Base-by-base conservation (phyloP, 1,140 invertebrate species). In the Bathynomus jamesi region DNA sequence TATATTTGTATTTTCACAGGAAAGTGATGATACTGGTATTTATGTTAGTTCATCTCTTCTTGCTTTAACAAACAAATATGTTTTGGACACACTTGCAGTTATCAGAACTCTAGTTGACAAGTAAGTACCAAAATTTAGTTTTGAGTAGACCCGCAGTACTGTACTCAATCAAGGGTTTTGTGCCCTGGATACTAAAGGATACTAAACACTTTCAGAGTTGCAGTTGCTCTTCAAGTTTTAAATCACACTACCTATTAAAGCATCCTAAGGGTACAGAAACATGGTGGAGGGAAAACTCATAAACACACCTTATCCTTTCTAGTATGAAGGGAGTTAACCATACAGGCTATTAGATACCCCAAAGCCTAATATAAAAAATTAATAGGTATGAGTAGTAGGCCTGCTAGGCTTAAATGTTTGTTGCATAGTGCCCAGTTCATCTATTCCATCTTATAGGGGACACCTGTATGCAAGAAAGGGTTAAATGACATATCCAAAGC, bases 51-150 rank as follows among this genome's bases (percentile, higher is more conserved):
- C 69, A 27, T 71, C 61, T 24, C 66, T 73, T n/a, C 72, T 72
- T 4, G 65, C 60, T 25, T 28, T 73, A 1, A 74, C 75, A 13
- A 72, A 92, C 78, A 85, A 86, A 75, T 83, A 94, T 61, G 90
- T 95, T 21, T 82, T 92, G 21, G 90, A 94, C 80, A 93, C 91
- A 25, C 82, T 95, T 3, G 84, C 85, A 67, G 85, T 93, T 21
- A 91, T 94, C 74, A 86, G 91, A 72, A 89, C 89, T 28, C 83
- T 94, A 62, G 90, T 94, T 72, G 91, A 94, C 82, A 93, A 91
- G 90, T 92, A 86, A 83, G 86, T 84, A 29, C 11, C 40, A 29
- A n/a, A 65, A 40, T 8, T n/a, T 29, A 25, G 29, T 73, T 0
- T 29, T 8, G 40, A 28, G 28, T 11, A 40, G 17, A 0, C 25